These are phyloP conservation scores for Oxygymnocypris stewartii DNA, from an alignment of 2,113 vertebrate species.

Conservation along the genomic window DNA sequence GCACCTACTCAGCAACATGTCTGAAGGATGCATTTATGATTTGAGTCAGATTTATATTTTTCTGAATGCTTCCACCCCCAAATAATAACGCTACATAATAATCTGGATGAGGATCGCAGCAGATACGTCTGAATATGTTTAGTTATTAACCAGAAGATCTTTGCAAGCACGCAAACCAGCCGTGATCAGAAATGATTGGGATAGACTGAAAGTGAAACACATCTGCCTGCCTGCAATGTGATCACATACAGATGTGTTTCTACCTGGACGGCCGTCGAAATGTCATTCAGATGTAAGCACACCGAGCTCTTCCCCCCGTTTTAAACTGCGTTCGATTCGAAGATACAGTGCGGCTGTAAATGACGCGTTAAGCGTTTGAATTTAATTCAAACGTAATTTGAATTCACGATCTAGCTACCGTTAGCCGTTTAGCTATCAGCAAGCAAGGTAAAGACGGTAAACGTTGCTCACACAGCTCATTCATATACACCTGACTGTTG, in stretches of 20 bases:
- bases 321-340: neutral
- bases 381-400: no score
- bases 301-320: neutral
- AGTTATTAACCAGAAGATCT: neutral
- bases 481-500: constrained; percentile 70
- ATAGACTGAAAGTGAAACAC: constrained; percentile 25
- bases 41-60: neutral
- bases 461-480: constrained; percentile 72
- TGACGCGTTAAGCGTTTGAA: constrained; percentile 18
- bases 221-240: constrained; percentile 61
- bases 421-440: constrained; percentile 64
- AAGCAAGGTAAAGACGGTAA: constrained; percentile 68
- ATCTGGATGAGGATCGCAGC: constrained; percentile 7
- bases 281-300: constrained; percentile 12
- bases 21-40: constrained; percentile 10
- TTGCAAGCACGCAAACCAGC: neutral
- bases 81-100: neutral
- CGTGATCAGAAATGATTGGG: neutral
- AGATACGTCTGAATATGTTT: neutral
- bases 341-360: neutral
- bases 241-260: constrained; percentile 78
- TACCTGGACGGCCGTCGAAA: constrained; percentile 12
- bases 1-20: constrained; percentile 23
- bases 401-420: constrained; percentile 67
- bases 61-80: neutral